phyloP scores from a whole-genome alignment of 2,888 invertebrate species.

The Aspidiotus destructor region DNA sequence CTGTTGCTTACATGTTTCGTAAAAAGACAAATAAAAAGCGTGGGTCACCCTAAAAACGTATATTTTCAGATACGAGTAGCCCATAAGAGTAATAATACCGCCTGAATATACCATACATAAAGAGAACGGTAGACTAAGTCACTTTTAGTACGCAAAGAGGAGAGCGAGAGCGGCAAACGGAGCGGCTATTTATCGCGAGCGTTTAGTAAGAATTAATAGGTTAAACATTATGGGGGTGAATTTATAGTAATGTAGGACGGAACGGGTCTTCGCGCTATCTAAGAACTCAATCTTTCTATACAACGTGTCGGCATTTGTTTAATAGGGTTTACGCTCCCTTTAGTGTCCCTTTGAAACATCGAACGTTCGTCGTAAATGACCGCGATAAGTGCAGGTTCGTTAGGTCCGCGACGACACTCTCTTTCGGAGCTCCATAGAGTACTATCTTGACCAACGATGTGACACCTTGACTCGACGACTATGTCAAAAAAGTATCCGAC shows the following conservation, averaged over 20 bases:
- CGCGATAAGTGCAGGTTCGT: conserved; percentile 28
- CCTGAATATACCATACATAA: no score
- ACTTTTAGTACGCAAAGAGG: no score
- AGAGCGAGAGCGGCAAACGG: not conserved
- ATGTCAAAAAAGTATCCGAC: conserved; percentile 21
- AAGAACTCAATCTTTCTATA: conserved; percentile 28
- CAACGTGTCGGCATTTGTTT: conserved; percentile 29
- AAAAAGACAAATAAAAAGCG: no score
- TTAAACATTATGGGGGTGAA: conserved; percentile 29
- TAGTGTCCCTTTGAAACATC: conserved; percentile 29
- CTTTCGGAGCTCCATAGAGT: conserved; percentile 3
- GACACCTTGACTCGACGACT: conserved; percentile 5
- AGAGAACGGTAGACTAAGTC: no score
- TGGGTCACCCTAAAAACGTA: no score
- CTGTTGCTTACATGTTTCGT: no score
- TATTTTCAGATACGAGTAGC: no score
- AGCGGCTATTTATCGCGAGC: conserved; percentile 24
- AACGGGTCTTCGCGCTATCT: conserved; percentile 18
- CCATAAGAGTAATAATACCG: no score
- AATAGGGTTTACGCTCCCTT: conserved; percentile 28
- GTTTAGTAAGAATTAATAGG: conserved; percentile 30
- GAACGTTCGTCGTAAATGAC: conserved; percentile 29
- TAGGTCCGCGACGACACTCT: conserved; percentile 5
- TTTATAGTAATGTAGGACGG: conserved; percentile 27
- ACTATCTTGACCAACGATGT: conserved; percentile 25